Evolutionary conservation across 2,113 vertebrate genomes (phyloP).

Genomic region (Osmerus mordax): DNA sequence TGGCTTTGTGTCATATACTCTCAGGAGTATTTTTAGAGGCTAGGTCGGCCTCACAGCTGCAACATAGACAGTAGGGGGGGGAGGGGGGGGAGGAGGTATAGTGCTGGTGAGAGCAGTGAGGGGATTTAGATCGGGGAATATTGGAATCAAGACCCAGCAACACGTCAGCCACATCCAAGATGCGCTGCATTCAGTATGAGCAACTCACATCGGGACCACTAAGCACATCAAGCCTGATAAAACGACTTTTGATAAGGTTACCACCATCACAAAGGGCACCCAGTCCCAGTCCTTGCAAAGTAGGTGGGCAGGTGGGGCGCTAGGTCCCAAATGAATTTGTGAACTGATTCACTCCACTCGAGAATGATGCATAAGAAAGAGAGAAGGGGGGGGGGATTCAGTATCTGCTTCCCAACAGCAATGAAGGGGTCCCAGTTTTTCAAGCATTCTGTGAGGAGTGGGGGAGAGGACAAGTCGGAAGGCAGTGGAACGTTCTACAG

Average conservation of each 20-base stretch:
- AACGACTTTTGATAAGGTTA: no score
- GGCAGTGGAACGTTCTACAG: slow-evolving; percentile 36
- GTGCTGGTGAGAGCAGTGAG: background rate
- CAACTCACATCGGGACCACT: no score
- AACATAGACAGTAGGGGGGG: background rate
- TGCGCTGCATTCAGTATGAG: background rate
- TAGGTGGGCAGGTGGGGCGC: no score
- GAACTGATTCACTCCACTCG: background rate
- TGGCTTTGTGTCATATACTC: background rate
- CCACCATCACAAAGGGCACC: no score
- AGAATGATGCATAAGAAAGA: no score
- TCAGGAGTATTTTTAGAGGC: slow-evolving; percentile 20
- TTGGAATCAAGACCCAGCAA: background rate
- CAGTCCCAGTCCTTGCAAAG: no score
- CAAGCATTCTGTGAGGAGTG: background rate
- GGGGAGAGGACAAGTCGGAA: slow-evolving; percentile 11
- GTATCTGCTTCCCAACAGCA: slow-evolving; percentile 8
- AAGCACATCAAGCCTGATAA: no score
- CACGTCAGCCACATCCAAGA: no score
- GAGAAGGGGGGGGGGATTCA: background rate
- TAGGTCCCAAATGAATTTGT: background rate
- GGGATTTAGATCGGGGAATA: slow-evolving; percentile 7
- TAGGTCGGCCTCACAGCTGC: slow-evolving; percentile 41
- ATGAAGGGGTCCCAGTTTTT: background rate
- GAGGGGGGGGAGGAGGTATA: background rate